Evolutionary conservation across 2,113 vertebrate species (phyloP).

Genomic region (Pycnonotus jocosus): DNA sequence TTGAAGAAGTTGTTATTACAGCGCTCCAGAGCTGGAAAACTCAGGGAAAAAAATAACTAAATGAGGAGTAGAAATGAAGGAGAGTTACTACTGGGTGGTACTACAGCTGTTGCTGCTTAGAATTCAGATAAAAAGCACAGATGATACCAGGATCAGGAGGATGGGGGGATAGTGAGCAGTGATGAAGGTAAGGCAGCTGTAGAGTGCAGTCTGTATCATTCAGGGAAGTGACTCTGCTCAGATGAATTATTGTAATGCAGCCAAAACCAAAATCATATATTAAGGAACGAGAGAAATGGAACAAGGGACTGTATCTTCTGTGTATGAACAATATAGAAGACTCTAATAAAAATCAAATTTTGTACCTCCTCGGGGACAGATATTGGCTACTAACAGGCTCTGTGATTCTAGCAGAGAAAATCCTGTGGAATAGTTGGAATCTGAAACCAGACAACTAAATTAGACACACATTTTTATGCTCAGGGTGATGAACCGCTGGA

Average conservation of each 20-base stretch:
- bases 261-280: background rate
- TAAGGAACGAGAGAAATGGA: background rate
- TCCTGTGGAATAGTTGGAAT: background rate
- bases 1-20: background rate
- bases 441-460: slow-evolving; percentile 6
- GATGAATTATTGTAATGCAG: background rate
- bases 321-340: background rate
- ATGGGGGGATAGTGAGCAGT: background rate
- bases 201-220: background rate
- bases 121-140: background rate
- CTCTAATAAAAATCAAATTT: slow-evolving; percentile 18
- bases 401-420: slow-evolving; percentile 26
- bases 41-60: background rate
- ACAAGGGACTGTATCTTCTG: background rate
- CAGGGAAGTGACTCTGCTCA: background rate
- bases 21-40: background rate
- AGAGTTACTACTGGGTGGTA: background rate
- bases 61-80: background rate
- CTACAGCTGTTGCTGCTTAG: slow-evolving; percentile 1
- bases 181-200: background rate
- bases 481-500: background rate
- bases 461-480: background rate
- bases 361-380: background rate
- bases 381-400: background rate
- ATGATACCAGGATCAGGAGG: background rate